Evolutionary conservation across 2,888 invertebrate species (phyloP).

Genomic region (Dioctria linearis): DNA sequence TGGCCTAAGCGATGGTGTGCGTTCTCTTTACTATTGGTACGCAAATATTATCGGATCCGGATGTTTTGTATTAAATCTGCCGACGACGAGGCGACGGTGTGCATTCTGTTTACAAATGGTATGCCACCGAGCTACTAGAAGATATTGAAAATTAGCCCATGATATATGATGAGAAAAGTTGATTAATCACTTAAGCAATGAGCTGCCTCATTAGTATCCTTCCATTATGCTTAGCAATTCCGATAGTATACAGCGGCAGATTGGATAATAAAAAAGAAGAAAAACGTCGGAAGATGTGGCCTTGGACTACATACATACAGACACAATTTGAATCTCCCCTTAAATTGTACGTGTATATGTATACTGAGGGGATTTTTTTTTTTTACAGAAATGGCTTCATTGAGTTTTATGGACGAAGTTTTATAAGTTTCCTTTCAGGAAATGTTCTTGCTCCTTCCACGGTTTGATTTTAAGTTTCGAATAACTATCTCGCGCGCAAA

Average conservation of each 20-base stretch:
- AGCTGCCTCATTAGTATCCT: slow-evolving; percentile 32
- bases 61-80: slow-evolving; percentile 11
- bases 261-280: not conserved
- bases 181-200: slow-evolving; percentile 27
- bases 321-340: not conserved
- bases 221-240: not conserved
- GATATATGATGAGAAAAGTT: slow-evolving; percentile 34
- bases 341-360: not conserved
- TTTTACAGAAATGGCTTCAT: slow-evolving; percentile 13
- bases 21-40: not conserved
- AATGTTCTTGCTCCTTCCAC: not conserved
- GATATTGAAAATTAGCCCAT: slow-evolving; percentile 26
- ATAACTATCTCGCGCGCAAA: not conserved
- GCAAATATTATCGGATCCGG: not conserved
- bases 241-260: too few relatives aligned
- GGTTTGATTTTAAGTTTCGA: not conserved
- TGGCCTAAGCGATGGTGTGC: not conserved
- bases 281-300: not conserved
- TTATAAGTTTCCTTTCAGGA: slow-evolving; percentile 5
- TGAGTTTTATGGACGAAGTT: slow-evolving; percentile 29
- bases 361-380: not conserved
- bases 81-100: not conserved
- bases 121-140: not conserved
- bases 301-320: not conserved
- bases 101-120: not conserved